A percentile compares a stretch with the other conserved stretches of the same genome.
phyloP scores from a whole-genome alignment of 2,797 vertebrate genomes.

The Rhadinocentrus ornatus region DNA sequence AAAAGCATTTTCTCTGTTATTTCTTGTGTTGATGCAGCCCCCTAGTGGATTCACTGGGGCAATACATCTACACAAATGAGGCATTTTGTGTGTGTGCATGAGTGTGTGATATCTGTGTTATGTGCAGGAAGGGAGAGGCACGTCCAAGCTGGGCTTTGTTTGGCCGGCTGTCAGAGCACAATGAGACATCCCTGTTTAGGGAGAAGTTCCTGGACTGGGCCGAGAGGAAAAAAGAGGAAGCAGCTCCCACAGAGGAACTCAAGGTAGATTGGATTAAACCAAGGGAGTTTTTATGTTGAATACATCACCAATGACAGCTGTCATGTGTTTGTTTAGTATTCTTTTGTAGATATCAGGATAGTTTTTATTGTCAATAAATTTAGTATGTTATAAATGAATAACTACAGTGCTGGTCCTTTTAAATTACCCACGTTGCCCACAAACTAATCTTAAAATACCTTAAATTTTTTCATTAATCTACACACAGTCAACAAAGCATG shows the following conservation, averaged over 20 bases:
- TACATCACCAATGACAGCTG: not conserved
- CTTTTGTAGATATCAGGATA: not conserved
- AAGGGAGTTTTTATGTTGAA: not conserved
- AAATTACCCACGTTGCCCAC: no score
- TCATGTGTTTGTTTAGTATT: not conserved
- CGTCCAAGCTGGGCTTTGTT: conserved; percentile 85
- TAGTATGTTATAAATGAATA: no score
- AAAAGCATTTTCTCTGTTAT: not conserved
- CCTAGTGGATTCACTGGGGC: conserved; percentile 54
- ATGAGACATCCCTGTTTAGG: conserved; percentile 86
- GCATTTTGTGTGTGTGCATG: not conserved
- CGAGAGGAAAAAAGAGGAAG: conserved; percentile 82
- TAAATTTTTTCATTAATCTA: no score
- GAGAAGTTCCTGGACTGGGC: conserved; percentile 90
- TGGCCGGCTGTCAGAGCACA: conserved; percentile 86
- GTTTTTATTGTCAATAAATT: no score
- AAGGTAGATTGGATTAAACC: conserved; percentile 68
- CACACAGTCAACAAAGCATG: no score
- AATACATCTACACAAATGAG: conserved; percentile 29
- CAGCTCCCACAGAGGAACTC: conserved; percentile 69
- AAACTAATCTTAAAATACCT: no score
- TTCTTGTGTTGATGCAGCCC: conserved; percentile 50
- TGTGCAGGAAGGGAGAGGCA: conserved; percentile 77
- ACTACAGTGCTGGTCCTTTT: no score
- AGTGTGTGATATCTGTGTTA: conserved; percentile 15